Conservation (phyloP, 2,797 vertebrate genomes). For the Ctenochaetus hawaiiensis region DNA sequence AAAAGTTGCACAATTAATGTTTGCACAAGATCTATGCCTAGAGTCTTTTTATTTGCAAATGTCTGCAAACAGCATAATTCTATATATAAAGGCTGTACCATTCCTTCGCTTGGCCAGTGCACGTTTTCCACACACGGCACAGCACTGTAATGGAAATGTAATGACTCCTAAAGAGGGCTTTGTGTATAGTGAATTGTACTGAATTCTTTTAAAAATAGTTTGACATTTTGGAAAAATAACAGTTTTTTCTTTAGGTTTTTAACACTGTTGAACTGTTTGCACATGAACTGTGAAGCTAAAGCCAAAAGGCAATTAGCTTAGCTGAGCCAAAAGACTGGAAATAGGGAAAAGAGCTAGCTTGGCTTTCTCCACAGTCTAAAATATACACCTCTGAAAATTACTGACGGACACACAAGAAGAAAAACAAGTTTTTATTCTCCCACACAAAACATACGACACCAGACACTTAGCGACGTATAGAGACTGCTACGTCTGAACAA, state of each 20-base stretch:
- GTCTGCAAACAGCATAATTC: conserved; percentile 47
- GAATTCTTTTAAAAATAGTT: neutral
- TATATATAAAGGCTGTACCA: conserved; percentile 32
- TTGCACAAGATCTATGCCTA: conserved; percentile 50
- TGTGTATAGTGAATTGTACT: neutral
- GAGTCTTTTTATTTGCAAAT: conserved; percentile 44
- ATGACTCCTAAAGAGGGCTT: conserved; percentile 9
- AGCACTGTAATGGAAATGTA: conserved; percentile 25
- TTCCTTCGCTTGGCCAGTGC: conserved; percentile 20
- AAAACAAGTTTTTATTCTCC: neutral
- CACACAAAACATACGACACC: neutral
- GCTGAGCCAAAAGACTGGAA: conserved; percentile 11
- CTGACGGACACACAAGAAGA: neutral
- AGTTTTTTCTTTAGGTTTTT: neutral
- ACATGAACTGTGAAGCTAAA: neutral
- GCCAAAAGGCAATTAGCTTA: conserved; percentile 4
- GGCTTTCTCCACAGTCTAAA: neutral
- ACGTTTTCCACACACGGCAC: neutral
- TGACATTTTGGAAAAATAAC: neutral
- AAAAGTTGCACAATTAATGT: conserved; percentile 61
- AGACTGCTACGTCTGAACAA: neutral
- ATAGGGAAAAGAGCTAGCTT: neutral
- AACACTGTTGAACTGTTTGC: neutral
- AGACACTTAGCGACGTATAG: neutral
- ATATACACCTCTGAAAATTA: neutral